Evolutionary conservation across 2,113 vertebrate species (phyloP), one percentile per base, ranked within the genome.

Genomic region (Oostethus manadensis): DNA sequence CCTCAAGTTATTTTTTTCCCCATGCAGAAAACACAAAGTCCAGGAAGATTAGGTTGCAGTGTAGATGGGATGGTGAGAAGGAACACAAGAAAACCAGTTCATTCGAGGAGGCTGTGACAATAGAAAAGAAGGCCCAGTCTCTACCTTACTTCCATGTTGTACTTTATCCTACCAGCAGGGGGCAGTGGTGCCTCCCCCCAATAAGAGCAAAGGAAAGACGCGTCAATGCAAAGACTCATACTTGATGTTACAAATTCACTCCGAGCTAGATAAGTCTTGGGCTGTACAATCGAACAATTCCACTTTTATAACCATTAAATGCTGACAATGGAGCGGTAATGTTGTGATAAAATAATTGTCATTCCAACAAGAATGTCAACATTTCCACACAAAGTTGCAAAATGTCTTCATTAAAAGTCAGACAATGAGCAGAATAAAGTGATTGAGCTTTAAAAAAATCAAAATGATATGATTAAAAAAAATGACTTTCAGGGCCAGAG

Each of bases 21-120:
- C 89, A 90, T 90, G 88, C 88, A 89, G 38, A 42, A 42, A 42
- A 91, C 89, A 87, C 81, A 89, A 88, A 86, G 84, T 42, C 53
- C 66, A 68, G 73, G 67, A 65, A 62, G 49, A 49, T 15, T 46
- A 45, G 57, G 48, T 54, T 54, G 51, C 29, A 54, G 33, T 55
- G 53, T 20, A 7, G 40, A 20, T n/a, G 33, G 33, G 20, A 8
- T 13, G 20, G 42, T 58, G 14, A 47, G 17, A 29, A 33, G n/a
- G 0, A 43, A 67, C 76, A 81, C 60, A 78, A 76, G 71, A 50
- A 66, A 70, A 33, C 66, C 70, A 62, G 70, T 81, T 82, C 49
- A 62, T 80, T 66, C 68, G 80, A 86, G 82, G 80, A 86, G 83
- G 80, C 80, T 78, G 83, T 75, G 75, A 79, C 23, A 72, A 76